A percentile compares a stretch with the other conserved stretches of the same genome.
Conservation (phyloP, 2,113 vertebrate species). For the Notarius lentiginosus region DNA sequence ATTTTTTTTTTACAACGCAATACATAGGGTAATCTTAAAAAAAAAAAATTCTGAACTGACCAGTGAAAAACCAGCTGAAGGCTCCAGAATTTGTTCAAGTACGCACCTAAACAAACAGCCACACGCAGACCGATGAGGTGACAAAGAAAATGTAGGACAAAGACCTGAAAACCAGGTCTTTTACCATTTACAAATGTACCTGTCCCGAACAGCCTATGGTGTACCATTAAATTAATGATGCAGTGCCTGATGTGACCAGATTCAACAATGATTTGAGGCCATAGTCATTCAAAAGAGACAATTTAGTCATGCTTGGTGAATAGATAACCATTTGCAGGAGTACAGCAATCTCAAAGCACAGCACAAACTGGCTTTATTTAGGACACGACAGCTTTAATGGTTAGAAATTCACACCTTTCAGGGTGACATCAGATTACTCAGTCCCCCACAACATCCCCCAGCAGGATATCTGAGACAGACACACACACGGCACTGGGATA, state of each 20-base stretch:
- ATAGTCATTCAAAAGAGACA: neutral
- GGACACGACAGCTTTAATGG: neutral
- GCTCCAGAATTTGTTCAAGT: neutral
- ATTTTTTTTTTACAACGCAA: neutral
- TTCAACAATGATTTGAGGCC: conserved; percentile 16
- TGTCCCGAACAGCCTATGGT: neutral
- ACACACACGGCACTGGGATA: neutral
- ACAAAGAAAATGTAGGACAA: neutral
- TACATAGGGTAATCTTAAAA: neutral
- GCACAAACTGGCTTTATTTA: neutral
- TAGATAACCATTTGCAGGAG: neutral
- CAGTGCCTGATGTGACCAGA: conserved; percentile 28
- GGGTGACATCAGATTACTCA: neutral
- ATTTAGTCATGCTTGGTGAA: neutral
- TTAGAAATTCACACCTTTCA: conserved; percentile 25
- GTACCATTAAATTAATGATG: conserved; percentile 41
- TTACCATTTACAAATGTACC: neutral
- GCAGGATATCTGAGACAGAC: neutral
- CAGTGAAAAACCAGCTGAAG: neutral
- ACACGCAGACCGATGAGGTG: neutral
- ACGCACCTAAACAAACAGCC: conserved; percentile 9
- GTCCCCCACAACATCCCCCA: neutral
- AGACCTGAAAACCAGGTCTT: neutral
- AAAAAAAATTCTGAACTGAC: neutral
- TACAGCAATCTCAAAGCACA: neutral